Base-by-base conservation (phyloP, 2,888 invertebrate species). In the Clitarchus hookeri region DNA sequence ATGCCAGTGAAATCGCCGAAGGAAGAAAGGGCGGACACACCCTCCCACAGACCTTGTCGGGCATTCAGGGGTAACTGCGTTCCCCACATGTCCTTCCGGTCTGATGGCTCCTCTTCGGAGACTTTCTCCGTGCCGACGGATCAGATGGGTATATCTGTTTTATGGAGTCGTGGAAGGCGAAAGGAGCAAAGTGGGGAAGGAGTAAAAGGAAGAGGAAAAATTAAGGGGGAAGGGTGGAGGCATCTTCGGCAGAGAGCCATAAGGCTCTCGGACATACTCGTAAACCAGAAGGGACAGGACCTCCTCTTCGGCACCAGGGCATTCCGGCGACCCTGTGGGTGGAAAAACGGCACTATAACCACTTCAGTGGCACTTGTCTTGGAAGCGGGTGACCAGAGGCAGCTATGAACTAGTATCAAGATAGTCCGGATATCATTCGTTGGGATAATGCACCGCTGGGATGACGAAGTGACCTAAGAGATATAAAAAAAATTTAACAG, bases 11-110 rank as follows among this genome's bases (percentile, higher is more conserved):
- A 65, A 65, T 65, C 65, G 65, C 65, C 65, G 65, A 65, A n/a
- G 65, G 53, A 65, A 65, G 65, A 65, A 65, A n/a, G 65, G n/a
- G n/a, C 19, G n/a, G 23, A 23, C 65, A n/a, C 65, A 11, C n/a
- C 65, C 65, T 65, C n/a, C n/a, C 65, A 65, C n/a, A 1, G 8
- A 11, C n/a, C 65, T 16, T 48, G 13, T 11, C 8, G 65, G 65
- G 65, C 65, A 65, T 65, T 65, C 65, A 65, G 65, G 65, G 65
- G 65, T 65, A 65, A 65, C 65, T 65, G 65, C 65, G 65, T n/a
- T 65, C 65, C 65, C 65, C 65, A 65, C 65, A 65, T 65, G 65
- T 65, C 65, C 65, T 65, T 65, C 65, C 65, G 65, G 65, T 65
- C 65, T 65, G 65, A 65, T 65, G n/a, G 65, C 13, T 65, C 65